phyloP scores from a whole-genome alignment of 1,140 invertebrate genomes.

The Drosophila parabipectinata region DNA sequence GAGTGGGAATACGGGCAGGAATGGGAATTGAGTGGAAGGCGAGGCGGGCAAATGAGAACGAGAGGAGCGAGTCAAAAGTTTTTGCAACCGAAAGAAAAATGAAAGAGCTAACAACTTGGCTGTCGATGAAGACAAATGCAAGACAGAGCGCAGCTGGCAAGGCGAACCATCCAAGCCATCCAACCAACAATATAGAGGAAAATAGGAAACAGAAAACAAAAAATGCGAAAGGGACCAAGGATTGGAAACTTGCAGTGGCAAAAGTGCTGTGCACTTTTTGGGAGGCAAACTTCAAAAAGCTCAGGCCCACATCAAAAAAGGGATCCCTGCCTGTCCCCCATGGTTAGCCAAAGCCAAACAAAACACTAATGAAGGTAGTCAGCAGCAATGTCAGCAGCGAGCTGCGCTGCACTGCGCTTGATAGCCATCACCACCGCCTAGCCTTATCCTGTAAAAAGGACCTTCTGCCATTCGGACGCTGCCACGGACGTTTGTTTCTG shows the following conservation, averaged over 20 bases:
- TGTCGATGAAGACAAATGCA: constrained; percentile 83
- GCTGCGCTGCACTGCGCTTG: constrained; percentile 42
- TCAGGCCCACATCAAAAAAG: constrained; percentile 54
- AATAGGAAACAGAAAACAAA: constrained; percentile 15
- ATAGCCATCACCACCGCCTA: constrained; percentile 32
- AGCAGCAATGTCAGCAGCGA: constrained; percentile 39
- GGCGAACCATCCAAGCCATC: constrained; percentile 12
- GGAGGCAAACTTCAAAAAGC: constrained; percentile 64
- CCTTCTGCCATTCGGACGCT: constrained; percentile 30
- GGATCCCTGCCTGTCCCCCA: constrained; percentile 53
- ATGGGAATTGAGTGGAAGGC: constrained; percentile 47
- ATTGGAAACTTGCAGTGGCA: constrained; percentile 45
- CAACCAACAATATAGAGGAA: constrained; percentile 36
- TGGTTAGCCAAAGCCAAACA: constrained; percentile 76
- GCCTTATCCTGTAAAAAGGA: constrained; percentile 31
- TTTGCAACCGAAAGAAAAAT: constrained; percentile 75
- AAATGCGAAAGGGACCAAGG: constrained; percentile 14
- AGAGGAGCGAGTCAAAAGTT: constrained; percentile 42
- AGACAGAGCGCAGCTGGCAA: constrained; percentile 45
- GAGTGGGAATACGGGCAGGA: constrained; percentile 10
- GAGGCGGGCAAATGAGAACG: constrained; percentile 37
- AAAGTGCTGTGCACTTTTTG: constrained; percentile 44
- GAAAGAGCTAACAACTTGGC: constrained; percentile 77
- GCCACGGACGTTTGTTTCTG: constrained; percentile 23
- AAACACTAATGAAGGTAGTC: constrained; percentile 82